phyloP scores from a whole-genome alignment of 2,797 vertebrate species.

The Philypnodon macrostomus region DNA sequence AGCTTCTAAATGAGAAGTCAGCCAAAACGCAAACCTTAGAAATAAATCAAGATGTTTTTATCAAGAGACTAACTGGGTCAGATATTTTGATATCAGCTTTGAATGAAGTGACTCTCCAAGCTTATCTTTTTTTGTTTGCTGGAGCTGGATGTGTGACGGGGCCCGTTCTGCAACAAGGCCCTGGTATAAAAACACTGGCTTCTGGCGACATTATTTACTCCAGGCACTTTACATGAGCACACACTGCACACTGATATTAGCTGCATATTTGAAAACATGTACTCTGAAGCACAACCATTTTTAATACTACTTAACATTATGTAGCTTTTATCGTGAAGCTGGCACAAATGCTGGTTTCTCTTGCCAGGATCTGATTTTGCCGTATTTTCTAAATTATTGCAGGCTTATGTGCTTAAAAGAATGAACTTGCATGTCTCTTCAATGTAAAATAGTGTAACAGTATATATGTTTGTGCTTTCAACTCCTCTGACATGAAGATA shows the following conservation, averaged over 20 bases:
- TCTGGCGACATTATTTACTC: conserved; percentile 5
- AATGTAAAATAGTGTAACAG: background rate
- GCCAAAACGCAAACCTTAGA: too few relatives aligned
- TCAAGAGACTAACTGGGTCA: background rate
- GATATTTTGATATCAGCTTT: background rate
- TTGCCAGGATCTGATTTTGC: background rate
- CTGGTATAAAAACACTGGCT: background rate
- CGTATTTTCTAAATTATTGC: background rate
- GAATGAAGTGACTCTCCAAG: conserved; percentile 4
- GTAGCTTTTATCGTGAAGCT: conserved; percentile 10
- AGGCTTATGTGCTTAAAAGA: background rate
- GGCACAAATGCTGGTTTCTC: background rate
- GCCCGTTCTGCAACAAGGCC: background rate
- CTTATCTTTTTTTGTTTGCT: conserved; percentile 3
- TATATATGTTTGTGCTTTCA: background rate
- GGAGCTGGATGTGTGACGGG: conserved; percentile 3
- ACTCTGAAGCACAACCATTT: background rate
- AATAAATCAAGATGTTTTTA: background rate
- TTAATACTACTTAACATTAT: conserved; percentile 12
- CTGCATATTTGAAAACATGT: conserved; percentile 10
- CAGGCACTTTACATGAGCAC: conserved; percentile 11
- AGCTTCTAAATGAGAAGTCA: too few relatives aligned
- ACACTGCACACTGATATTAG: conserved; percentile 14
- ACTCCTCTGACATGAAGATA: conserved; percentile 25
- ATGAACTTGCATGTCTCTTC: background rate